Evolutionary conservation across 1,140 invertebrate genomes (phyloP).

Genomic region (Tetranychus urticae): DNA sequence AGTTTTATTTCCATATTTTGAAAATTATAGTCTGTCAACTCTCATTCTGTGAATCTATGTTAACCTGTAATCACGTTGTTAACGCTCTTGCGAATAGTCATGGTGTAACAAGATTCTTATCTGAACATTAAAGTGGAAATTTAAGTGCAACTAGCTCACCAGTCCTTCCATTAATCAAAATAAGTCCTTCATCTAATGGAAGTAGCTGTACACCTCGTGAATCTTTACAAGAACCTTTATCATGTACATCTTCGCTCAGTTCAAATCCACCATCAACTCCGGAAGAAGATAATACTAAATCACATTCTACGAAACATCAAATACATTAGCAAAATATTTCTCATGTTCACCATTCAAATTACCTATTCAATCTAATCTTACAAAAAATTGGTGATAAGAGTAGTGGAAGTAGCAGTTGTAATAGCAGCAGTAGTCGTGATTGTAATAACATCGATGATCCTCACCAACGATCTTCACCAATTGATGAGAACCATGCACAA

Average conservation of each 20-base stretch:
- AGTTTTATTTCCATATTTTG: no score
- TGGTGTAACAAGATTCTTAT: not conserved
- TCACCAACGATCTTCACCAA: not conserved
- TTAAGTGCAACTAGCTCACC: constrained; percentile 12
- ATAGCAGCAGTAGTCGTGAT: not conserved
- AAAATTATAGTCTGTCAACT: no score
- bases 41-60: no score
- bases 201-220: not conserved
- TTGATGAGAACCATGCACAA: not conserved
- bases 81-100: no score
- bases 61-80: no score
- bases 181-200: constrained; percentile 1
- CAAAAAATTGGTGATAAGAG: not conserved
- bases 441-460: not conserved
- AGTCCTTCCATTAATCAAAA: constrained; percentile 8
- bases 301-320: not conserved
- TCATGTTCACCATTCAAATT: not conserved
- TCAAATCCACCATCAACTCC: constrained; percentile 16
- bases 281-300: constrained; percentile 38
- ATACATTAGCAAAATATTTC: constrained; percentile 27
- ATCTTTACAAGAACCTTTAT: not conserved
- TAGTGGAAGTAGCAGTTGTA: not conserved
- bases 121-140: constrained; percentile 11
- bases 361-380: not conserved
- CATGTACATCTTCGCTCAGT: not conserved